Conservation (phyloP, 2,113 vertebrate species). For the Ptychochromis oligacanthus region DNA sequence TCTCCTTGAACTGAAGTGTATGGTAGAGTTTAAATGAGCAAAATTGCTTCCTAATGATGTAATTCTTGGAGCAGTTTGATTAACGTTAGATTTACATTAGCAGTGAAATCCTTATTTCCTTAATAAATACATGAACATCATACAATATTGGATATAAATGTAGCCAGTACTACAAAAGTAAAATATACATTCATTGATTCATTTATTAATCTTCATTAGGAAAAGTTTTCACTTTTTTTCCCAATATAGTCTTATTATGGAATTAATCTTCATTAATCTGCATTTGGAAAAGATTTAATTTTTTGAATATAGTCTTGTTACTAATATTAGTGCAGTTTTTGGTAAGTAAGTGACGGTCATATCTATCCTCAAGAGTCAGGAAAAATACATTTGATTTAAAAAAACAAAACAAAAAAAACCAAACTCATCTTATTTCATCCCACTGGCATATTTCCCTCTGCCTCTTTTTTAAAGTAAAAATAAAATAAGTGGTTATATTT, state of each 20-base stretch:
- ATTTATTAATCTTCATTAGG: not conserved
- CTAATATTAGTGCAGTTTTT: not conserved
- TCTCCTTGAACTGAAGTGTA: not conserved
- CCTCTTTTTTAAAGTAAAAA: not conserved
- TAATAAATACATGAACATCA: not conserved
- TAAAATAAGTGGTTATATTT: not conserved
- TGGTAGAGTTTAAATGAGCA: not conserved
- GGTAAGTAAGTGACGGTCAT: not conserved
- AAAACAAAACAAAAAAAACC: no score
- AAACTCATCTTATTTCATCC: not conserved
- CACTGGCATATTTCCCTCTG: not conserved
- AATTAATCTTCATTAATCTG: not conserved
- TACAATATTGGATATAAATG: not conserved
- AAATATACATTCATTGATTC: not conserved
- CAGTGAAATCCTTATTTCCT: conserved; percentile 12
- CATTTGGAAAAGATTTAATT: not conserved
- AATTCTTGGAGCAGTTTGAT: conserved; percentile 36
- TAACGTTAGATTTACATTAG: not conserved
- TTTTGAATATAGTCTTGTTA: not conserved
- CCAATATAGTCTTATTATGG: no score
- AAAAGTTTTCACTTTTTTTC: not conserved
- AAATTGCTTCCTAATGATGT: conserved; percentile 41
- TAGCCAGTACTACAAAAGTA: not conserved
- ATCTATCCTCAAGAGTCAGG: not conserved
- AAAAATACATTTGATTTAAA: not conserved